A percentile compares a stretch with the other conserved stretches of the same genome.
These are phyloP conservation scores for Crossaster papposus DNA, from an alignment of 53 echinoderm and acorn worm genomes.

Conservation along the genomic window DNA sequence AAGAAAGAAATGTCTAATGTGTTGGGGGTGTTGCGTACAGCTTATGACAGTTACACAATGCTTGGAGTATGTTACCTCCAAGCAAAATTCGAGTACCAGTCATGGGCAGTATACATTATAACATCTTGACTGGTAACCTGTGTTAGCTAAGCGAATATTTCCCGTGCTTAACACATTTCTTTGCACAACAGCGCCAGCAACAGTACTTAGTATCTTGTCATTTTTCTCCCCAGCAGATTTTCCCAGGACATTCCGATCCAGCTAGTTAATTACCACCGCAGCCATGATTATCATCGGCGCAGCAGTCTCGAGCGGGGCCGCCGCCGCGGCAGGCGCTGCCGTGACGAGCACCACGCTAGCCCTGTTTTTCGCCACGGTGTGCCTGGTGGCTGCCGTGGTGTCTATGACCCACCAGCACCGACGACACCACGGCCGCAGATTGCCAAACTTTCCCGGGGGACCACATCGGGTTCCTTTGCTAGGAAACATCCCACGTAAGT, in stretches of 20 bases:
- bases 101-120: too few species aligned
- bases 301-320: conserved; percentile 15
- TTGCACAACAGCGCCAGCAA: background rate
- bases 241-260: background rate
- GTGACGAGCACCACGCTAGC: conserved; percentile 43
- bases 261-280: too few species aligned
- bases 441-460: conserved; percentile 33
- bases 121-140: too few species aligned
- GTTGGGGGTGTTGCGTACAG: too few species aligned
- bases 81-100: too few species aligned
- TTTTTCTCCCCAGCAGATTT: background rate
- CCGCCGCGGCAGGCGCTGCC: conserved; percentile 22
- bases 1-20: too few species aligned
- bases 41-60: too few species aligned
- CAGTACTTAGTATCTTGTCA: background rate
- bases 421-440: conserved; percentile 25
- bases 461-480: conserved; percentile 42
- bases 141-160: too few species aligned
- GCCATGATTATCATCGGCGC: conserved; percentile 34
- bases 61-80: too few species aligned
- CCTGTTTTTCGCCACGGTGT: conserved; percentile 22
- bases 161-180: too few species aligned
- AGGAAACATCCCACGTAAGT: conserved; percentile 54
- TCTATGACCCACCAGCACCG: conserved; percentile 47
- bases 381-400: conserved; percentile 29